phyloP scores from a whole-genome alignment of 2,797 vertebrate genomes.

The Parambassis ranga region DNA sequence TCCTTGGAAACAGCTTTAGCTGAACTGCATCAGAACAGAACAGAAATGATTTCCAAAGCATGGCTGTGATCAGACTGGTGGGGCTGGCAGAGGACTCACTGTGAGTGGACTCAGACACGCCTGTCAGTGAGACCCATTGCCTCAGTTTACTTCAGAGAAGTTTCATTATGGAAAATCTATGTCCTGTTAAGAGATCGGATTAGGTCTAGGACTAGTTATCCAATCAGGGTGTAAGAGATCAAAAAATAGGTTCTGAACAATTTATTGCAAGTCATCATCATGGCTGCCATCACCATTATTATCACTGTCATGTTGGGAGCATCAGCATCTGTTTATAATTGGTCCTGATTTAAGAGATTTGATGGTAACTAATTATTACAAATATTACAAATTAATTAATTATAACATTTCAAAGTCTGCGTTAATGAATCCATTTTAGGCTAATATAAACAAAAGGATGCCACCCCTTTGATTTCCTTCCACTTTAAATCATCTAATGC shows the following conservation, averaged over 20 bases:
- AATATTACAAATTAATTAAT: too few relatives aligned
- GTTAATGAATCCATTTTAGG: background rate
- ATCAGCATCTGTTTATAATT: background rate
- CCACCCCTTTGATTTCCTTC: background rate
- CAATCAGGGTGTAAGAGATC: conserved; percentile 52
- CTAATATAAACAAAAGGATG: background rate
- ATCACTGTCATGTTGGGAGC: background rate
- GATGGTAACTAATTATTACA: background rate
- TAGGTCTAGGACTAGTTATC: conserved; percentile 36
- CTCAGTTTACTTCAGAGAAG: conserved; percentile 38
- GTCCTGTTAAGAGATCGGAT: conserved; percentile 54
- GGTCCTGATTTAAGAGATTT: conserved; percentile 4
- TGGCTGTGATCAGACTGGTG: conserved; percentile 17
- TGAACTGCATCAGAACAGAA: too few relatives aligned
- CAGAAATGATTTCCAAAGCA: conserved; percentile 14
- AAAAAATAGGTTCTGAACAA: conserved; percentile 28
- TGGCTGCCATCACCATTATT: background rate
- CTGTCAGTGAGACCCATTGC: conserved; percentile 35
- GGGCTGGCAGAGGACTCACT: background rate
- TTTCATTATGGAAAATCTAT: conserved; percentile 67
- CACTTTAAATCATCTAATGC: background rate
- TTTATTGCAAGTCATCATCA: conserved; percentile 15
- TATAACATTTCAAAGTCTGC: background rate
- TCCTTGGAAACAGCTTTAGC: conserved; percentile 58
- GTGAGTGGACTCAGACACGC: conserved; percentile 11